Base-by-base conservation (phyloP, 2,797 vertebrate species). In the Glyptemys insculpta region DNA sequence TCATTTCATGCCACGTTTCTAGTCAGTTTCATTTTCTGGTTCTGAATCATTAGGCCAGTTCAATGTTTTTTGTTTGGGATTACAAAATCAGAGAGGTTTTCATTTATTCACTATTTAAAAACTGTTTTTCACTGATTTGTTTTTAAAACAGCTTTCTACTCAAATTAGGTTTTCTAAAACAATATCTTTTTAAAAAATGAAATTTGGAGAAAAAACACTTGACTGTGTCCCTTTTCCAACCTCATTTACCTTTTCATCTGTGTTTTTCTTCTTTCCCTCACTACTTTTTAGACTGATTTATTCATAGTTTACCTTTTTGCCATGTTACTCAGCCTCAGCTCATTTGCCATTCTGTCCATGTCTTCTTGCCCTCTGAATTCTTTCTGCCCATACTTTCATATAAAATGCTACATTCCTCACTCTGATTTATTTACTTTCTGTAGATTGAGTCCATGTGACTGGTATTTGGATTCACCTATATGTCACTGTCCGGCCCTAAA, bases 221-320 rank as follows among this genome's bases (percentile, higher is more conserved):
- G 4, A 31, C 23, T 18, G 14, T 47, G 25, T 31, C 47, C 44
- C 25, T 49, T 47, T 47, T 31, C 41, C 27, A 49, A 78, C 12
- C 15, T 47, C 14, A 78, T 72, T 72, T 72, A 72, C 21, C 21
- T 72, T 72, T 72, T 23, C 10, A 72, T 72, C 37, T 72, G 21
- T 72, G 44, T 49, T 29, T 78, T 44, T 49, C 29, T 47, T 31
- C 47, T 78, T 91, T 92, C 89, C 23, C 87, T 85, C 81, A 27
- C 31, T 53, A 53, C 49, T 89, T 95, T 91, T 92, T 41, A 88
- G 16, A 41, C 23, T 74, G 19, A 90, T 95, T 92, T 87, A 92
- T 88, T 79, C 14, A 82, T 47, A 93, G 10, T 5, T 96, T 96
- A 85, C 8, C 16, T 59, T 97, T 96, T 93, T 82, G 2, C 44